Base-by-base conservation (phyloP, 2,797 vertebrate genomes). In the Pangasius djambal region DNA sequence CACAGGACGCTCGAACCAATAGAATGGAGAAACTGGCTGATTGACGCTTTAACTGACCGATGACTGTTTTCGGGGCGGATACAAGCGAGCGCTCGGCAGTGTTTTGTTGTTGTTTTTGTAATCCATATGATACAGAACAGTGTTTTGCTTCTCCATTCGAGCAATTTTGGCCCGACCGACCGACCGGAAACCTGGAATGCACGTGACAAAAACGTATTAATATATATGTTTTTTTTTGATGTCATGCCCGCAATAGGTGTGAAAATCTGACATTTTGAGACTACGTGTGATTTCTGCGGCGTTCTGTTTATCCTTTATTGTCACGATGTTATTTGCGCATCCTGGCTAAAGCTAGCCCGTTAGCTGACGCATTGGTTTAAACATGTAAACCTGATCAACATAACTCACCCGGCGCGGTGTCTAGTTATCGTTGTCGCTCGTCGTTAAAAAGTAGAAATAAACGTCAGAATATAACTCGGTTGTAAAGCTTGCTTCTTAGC, bases 101-200 rank as follows among this genome's bases (percentile, higher is more conserved):
- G 93, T 94, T 91, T 95, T 95, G 94, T 95, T 94, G 93, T 95
- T 95, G 94, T 95, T 94, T 93, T 94, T 87, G 92, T 92, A 92
- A 88, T 84, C 92, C 75, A 92, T 91, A 87, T 88, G 90, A 87
- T 87, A 82, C 72, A 7, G 86, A 91, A 86, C 86, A 89, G 92
- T 88, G 90, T 40, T 90, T n/a, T 65, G 85, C 93, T 89, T 87
- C 89, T 81, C 34, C 87, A 89, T 91, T 93, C 91, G 65, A 88
- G 81, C 63, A 20, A 65, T 83, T 91, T 83, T 52, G 31, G 61
- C 52, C 87, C 15, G 88, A 72, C 79, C 89, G 70, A 82, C 61
- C 18, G 72, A 87, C 82, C 86, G 87, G 89, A 16, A 34, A 89
- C 83, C 92, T 88, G 94, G 92, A 92, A 96, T 95, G 94, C 93